Evolutionary conservation across 2,797 vertebrate genomes (phyloP), one percentile per base, ranked within the genome.

Genomic region (Glyptemys insculpta): DNA sequence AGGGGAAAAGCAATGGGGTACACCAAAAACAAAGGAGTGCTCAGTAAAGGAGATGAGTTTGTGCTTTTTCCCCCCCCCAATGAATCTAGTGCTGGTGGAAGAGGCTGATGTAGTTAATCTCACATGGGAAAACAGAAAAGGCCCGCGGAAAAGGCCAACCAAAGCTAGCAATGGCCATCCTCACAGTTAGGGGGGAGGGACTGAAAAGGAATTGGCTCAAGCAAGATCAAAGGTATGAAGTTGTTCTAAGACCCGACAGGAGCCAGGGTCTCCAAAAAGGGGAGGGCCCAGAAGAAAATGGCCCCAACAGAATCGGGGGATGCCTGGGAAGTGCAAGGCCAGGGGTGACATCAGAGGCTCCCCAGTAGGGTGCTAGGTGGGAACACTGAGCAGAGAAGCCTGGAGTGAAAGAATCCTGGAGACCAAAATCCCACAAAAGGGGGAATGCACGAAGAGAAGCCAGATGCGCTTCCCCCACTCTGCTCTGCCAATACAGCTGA

Each of bases 181-280:
- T 81, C 65, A 84, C 41, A 6, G 53, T 92, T 92, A 92, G 83
- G 78, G 44, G 6, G 72, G 81, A 86, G 90, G 6, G 44, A 23
- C 8, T 65, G 23, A 57, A 49, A 0, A 8, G 47, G 41, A 10
- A 41, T 25, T 41, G 37, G 19, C 9, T 27, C 21, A 72, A 37
- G 68, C 21, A 41, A 41, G 19, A n/a, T 72, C 68, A 41, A 74
- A 23, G 9, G 11, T 25, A 5, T 44, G 10, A 74, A 19, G 11
- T 12, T 23, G 4, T 18, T 37, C n/a, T 23, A 72, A 41, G 68
- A 23, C 12, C 34, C 7, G 14, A 34, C 59, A 8, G 29, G 12
- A 31, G 14, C 62, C 34, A 9, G 18, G 12, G 18, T 65, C 18
- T n/a, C 62, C 16, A 15, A n/a, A 65, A 65, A 37, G 62, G 62